These are phyloP conservation scores for Zaprionus davidi DNA, from an alignment of 1,140 invertebrate genomes.

Conservation along the genomic window DNA sequence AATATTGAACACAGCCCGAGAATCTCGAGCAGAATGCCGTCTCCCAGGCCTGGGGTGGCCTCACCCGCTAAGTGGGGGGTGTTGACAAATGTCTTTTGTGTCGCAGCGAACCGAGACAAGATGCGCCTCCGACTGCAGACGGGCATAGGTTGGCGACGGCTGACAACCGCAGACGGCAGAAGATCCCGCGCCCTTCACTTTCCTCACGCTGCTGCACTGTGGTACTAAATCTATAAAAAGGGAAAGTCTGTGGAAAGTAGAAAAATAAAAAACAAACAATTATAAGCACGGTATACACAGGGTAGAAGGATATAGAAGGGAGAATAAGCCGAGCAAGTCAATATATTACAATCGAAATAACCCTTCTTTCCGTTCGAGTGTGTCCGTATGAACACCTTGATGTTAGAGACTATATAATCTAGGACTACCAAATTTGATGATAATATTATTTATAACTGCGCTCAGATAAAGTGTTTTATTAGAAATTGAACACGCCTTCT, in stretches of 20 bases:
- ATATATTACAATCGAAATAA: too few species aligned
- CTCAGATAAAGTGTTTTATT: too few species aligned
- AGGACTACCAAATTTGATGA: too few species aligned
- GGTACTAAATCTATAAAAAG: background rate
- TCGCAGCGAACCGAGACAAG: constrained; percentile 10
- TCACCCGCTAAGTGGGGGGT: constrained; percentile 66
- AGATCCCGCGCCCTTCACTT: constrained; percentile 42
- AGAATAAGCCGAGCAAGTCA: too few species aligned
- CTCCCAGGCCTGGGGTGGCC: constrained; percentile 4
- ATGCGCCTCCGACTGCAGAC: constrained; percentile 5
- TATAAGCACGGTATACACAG: background rate
- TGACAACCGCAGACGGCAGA: constrained; percentile 7
- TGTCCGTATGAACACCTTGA: too few species aligned
- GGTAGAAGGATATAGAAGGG: too few species aligned
- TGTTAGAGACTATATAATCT: too few species aligned
- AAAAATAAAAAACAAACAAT: too few species aligned
- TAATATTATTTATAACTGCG: too few species aligned
- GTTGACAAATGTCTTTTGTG: constrained; percentile 82
- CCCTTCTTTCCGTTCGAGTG: too few species aligned
- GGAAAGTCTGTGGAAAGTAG: background rate
- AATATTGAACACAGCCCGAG: constrained; percentile 62
- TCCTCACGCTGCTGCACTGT: constrained; percentile 17
- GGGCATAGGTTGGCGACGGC: background rate
- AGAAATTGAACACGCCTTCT: too few species aligned
- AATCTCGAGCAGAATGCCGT: background rate